Conservation (phyloP, 2,113 vertebrate genomes). For the Dromaius novaehollandiae region DNA sequence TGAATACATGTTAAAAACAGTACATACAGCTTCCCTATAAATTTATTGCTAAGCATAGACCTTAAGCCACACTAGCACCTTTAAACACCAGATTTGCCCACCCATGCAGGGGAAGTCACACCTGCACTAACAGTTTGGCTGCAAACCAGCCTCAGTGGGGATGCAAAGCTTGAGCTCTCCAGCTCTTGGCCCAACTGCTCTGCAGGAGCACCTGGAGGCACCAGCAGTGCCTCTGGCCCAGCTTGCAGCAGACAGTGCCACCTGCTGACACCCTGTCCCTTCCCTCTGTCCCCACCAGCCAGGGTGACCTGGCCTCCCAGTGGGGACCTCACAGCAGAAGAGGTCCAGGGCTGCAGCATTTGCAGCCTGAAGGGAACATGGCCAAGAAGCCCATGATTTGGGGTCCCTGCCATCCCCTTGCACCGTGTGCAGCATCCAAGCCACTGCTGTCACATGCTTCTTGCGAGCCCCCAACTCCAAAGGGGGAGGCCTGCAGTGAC, state of each 20-base stretch:
- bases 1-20: slow-evolving; percentile 15
- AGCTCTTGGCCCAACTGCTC: neutral
- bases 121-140: accelerated
- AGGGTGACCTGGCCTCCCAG: neutral
- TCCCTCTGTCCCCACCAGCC: neutral
- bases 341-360: no score
- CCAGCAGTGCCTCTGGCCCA: neutral
- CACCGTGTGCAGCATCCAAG: neutral
- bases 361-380: no score
- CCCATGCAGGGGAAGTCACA: neutral
- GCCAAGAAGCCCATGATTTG: neutral
- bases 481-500: neutral
- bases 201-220: neutral
- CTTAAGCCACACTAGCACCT: neutral
- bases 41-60: neutral
- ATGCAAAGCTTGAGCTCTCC: neutral
- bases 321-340: neutral
- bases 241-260: slow-evolving; percentile 49
- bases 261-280: slow-evolving; percentile 28
- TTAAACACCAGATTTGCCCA: neutral
- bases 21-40: neutral
- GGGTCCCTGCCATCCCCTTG: neutral
- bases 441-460: neutral
- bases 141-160: accelerated
- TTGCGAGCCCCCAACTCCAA: no score